Evolutionary conservation across 2,888 invertebrate genomes (phyloP), one percentile per base, ranked within the genome.

Genomic region (Onthophagus sagittarius): DNA sequence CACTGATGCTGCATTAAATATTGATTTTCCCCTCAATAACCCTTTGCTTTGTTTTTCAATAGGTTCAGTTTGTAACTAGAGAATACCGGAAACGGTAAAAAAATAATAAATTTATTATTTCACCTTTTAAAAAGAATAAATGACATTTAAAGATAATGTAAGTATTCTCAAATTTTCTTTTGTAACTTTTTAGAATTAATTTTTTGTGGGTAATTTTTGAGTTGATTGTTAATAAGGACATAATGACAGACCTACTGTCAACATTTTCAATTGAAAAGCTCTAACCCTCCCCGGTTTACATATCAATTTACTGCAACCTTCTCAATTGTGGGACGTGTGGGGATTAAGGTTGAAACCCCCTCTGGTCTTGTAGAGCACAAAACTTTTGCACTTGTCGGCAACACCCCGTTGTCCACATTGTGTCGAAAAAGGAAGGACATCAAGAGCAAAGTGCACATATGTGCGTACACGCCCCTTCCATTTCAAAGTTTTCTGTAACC

Each of bases 381-480:
- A 31, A 23, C 23, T 23, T 23, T 67, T 32, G 9, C 83, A 84
- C 84, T 84, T 84, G 83, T 82, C 81, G 78, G 77, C 82, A 79
- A 84, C 84, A 84, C 84, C 81, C 79, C 79, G 83, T 81, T 80
- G 78, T 76, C 82, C 78, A 83, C 84, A 84, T 83, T 23, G 23
- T 23, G 23, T 81, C 53, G 15, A 70, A 31, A 23, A 71, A 63
- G 32, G 32, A 31, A 63, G 39, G 72, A 53, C 39, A 53, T 11
- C 39, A 53, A 7, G 39, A 32, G 70, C 32, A 77, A 77, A 79
- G 77, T 77, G 80, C 81, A 82, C 83, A 83, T 83, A 83, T 83
- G 83, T 78, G 79, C 77, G 76, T 76, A 79, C 80, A 80, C 81
- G 81, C 82, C 78, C 82, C 77, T 82, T 23, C 23, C 80, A 80